Evolutionary conservation across 2,888 invertebrate genomes (phyloP).

Genomic region (Leptarthrus brevirostris): DNA sequence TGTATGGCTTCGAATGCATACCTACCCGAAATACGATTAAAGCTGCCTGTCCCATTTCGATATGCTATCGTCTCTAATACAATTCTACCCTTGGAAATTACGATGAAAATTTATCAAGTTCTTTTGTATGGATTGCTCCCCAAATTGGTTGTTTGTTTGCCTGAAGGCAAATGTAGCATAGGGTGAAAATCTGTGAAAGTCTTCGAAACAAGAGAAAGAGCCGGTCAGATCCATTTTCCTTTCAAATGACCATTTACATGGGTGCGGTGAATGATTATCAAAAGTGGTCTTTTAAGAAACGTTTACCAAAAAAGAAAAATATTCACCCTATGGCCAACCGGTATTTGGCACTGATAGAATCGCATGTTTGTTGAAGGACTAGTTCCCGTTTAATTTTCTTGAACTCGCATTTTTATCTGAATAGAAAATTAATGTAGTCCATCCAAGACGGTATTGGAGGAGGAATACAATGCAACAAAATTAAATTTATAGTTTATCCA

Average conservation of each 20-base stretch:
- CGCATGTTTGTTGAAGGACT: constrained; percentile 26
- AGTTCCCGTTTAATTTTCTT: constrained; percentile 14
- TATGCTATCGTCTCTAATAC: constrained; percentile 12
- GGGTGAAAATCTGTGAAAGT: constrained; percentile 36
- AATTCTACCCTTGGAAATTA: constrained; percentile 30
- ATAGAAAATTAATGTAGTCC: constrained; percentile 16
- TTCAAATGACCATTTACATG: constrained; percentile 47
- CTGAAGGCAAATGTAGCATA: constrained; percentile 8
- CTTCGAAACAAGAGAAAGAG: constrained; percentile 17
- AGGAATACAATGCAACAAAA: too few species aligned
- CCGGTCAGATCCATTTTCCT: constrained; percentile 23
- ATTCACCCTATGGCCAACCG: background rate
- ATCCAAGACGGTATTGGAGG: too few species aligned
- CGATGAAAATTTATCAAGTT: constrained; percentile 42
- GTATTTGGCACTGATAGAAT: background rate
- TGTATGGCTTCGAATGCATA: constrained; percentile 38
- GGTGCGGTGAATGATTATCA: constrained; percentile 24
- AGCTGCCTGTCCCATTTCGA: constrained; percentile 20
- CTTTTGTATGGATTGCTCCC: constrained; percentile 39
- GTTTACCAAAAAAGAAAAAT: constrained; percentile 41
- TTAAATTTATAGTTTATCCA: too few species aligned
- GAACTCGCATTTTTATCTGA: constrained; percentile 2
- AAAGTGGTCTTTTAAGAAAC: constrained; percentile 44
- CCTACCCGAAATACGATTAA: constrained; percentile 41
- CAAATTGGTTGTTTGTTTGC: constrained; percentile 47